Base-by-base conservation (phyloP, 2,888 invertebrate genomes). In the Lampropteryx suffumata region DNA sequence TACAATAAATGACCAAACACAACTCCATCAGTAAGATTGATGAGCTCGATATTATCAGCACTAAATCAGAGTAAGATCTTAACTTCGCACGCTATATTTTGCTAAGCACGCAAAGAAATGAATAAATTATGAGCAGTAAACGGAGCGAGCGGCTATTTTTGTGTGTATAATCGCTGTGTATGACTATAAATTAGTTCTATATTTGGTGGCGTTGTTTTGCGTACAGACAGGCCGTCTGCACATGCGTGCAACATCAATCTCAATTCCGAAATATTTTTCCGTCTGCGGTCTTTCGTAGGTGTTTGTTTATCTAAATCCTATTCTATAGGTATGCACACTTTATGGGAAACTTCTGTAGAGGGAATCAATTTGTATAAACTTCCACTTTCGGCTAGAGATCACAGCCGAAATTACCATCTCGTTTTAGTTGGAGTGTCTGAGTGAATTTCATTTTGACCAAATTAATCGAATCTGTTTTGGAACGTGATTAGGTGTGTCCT, bases 211-310 rank as follows among this genome's bases (percentile, higher is more conserved):
- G 86, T 87, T 84, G 87, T 89, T 88, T 88, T 89, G 88, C 88
- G 80, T 86, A 85, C 84, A 79, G 80, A 71, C 85, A 82, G 72
- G 74, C 83, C 87, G 87, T 89, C 88, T 88, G 86, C 87, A 87
- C 89, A 87, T 88, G 89, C 88, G 88, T 84, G 86, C 81, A 77
- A 84, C 88, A 90, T 90, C 86, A 84, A 89, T 89, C 88, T 89
- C 86, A 88, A 87, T 89, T 87, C 86, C 84, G 77, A 82, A 87
- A 87, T 88, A 87, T 90, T 89, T 89, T 89, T 87, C 80, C 74
- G 87, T 87, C 84, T 86, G 82, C 73, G 67, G 61, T 57, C 34
- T 35, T 29, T 44, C 34, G 52, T 53, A 44, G 46, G 49, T 47
- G 49, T 44, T 42, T 50, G 36, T 55, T 50, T 50, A 47, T 53